These are phyloP conservation scores for Troides oblongomaculatus DNA, from an alignment of 2,888 invertebrate genomes.

Conservation along the genomic window DNA sequence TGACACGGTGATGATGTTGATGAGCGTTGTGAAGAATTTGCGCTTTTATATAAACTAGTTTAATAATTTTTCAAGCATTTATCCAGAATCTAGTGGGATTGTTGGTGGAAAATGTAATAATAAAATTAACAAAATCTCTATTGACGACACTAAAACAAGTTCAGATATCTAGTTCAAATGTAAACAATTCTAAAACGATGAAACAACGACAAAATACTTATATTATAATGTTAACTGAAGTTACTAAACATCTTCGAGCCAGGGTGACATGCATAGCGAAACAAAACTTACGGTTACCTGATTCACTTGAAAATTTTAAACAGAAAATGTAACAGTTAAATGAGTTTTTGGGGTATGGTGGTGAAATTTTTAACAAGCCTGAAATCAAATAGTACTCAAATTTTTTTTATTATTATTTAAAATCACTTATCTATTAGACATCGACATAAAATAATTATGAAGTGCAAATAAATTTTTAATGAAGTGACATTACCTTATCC, in stretches of 20 bases:
- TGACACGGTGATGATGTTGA: too few relatives aligned
- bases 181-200: too few relatives aligned
- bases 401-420: neutral
- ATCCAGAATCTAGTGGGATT: too few relatives aligned
- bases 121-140: too few relatives aligned
- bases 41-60: too few relatives aligned
- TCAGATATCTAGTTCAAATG: too few relatives aligned
- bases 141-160: too few relatives aligned
- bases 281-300: conserved; percentile 55
- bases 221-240: too few relatives aligned
- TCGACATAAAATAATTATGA: conserved; percentile 18
- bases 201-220: too few relatives aligned
- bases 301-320: conserved; percentile 53
- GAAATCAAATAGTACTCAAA: conserved; percentile 42
- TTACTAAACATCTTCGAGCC: conserved; percentile 4
- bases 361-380: conserved; percentile 58
- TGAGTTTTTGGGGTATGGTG: conserved; percentile 43
- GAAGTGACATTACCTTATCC: conserved; percentile 28
- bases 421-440: conserved; percentile 3
- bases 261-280: conserved; percentile 33
- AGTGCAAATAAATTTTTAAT: conserved; percentile 27
- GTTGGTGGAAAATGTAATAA: too few relatives aligned
- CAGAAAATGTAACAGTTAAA: conserved; percentile 50
- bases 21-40: too few relatives aligned
- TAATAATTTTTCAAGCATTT: too few relatives aligned